Percentiles rank a stretch among this genome's conserved stretches.
phyloP scores from a whole-genome alignment of 1,140 invertebrate species.

The Heliconius hermathena region DNA sequence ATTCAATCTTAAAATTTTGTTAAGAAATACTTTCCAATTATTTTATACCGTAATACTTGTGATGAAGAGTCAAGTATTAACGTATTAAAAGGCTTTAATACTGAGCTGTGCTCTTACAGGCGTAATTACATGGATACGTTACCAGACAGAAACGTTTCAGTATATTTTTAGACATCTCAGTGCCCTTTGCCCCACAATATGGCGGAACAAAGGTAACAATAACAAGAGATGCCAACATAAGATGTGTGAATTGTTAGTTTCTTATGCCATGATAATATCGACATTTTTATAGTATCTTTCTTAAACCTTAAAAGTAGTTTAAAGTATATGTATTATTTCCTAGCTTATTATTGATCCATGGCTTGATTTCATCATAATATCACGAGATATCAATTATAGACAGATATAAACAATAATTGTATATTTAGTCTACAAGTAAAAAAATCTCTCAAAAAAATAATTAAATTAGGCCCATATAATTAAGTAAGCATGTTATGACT shows the following conservation, averaged over 20 bases:
- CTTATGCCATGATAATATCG: not conserved
- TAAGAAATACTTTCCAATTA: too few species aligned
- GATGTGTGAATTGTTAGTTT: not conserved
- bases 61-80: not conserved
- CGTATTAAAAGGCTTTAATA: not conserved
- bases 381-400: not conserved
- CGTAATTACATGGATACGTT: not conserved
- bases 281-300: not conserved
- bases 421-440: not conserved
- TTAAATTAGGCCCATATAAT: not conserved
- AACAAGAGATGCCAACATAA: constrained; percentile 6
- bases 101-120: too few species aligned
- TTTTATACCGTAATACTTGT: not conserved
- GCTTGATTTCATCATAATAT: not conserved
- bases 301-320: not conserved
- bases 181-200: not conserved
- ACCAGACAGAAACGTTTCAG: not conserved
- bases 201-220: constrained; percentile 15
- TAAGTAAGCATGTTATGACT: not conserved
- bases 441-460: not conserved
- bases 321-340: not conserved
- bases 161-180: constrained; percentile 1
- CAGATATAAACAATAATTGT: not conserved
- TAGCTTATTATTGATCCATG: not conserved
- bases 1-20: too few species aligned